Conservation (phyloP, 2,113 vertebrate genomes). For the Sinosuthora webbiana region DNA sequence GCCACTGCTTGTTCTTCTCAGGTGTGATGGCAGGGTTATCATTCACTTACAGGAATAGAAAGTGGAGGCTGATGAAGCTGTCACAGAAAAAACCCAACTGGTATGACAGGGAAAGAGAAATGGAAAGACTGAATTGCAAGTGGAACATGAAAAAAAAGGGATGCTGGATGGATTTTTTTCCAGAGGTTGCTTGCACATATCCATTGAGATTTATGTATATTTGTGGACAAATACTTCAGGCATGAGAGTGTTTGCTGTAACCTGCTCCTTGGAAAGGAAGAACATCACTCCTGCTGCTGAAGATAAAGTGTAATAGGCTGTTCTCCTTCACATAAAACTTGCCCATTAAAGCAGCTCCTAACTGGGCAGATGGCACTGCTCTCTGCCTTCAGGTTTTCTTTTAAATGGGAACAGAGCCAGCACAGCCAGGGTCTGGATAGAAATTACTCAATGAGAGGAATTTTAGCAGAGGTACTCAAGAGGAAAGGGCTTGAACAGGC, state of each 20-base stretch:
- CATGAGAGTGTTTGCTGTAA: not conserved
- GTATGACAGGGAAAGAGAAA: slow-evolving; percentile 2
- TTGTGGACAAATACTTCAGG: not conserved
- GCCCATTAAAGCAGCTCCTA: slow-evolving; percentile 25
- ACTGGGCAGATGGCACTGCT: slow-evolving; percentile 46
- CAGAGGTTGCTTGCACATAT: not conserved
- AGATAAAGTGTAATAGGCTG: not conserved
- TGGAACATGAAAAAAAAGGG: not conserved
- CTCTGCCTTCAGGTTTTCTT: slow-evolving; percentile 51
- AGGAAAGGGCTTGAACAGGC: slow-evolving; percentile 7
- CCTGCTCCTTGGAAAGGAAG: not conserved
- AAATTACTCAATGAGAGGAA: slow-evolving; percentile 49
- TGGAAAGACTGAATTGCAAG: not conserved
- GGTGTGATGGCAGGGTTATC: not conserved
- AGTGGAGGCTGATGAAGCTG: slow-evolving; percentile 11
- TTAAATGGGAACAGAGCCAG: slow-evolving; percentile 25
- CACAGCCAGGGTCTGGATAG: slow-evolving; percentile 29
- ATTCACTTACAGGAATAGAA: not conserved
- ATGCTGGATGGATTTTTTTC: not conserved
- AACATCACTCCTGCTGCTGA: not conserved
- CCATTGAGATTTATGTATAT: not conserved
- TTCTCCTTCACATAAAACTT: not conserved
- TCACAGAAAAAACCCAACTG: not conserved
- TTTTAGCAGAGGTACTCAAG: slow-evolving; percentile 31
- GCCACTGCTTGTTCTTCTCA: not conserved